Evolutionary conservation across 53 echinoderm and acorn worm species (phyloP), one percentile per base, ranked within the genome.

Genomic region (Henricia sp.): DNA sequence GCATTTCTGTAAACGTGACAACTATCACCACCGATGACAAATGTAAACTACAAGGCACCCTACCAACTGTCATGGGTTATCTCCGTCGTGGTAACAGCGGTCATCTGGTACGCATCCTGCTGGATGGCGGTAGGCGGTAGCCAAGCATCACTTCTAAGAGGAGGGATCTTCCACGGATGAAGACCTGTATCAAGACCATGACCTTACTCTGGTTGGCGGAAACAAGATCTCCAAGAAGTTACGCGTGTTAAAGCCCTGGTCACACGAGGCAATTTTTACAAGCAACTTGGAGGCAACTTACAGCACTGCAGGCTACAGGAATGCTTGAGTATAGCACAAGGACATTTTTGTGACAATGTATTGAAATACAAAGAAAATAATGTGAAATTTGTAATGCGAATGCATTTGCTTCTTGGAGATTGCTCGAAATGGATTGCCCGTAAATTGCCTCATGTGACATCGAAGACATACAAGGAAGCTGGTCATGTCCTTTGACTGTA

Each of bases 41-140:
- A 13, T 28, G 66, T 37, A 63, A 37, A 6, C 63, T 54, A 64
- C 51, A 82, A 14, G 89, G 53, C n/a, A 88, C 84, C 59, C 50
- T 91, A 24, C 92, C 92, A 26, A 92, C 92, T 32, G 85, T 89
- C 13, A 89, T 92, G 89, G 89, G 85, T 0, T 85, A 89, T 55
- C 54, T 92, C 10, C 66, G 59, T 26, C 72, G 64, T 39, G 92
- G 92, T 46, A 85, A 89, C 42, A 32, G 11, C 46, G 73, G 89
- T 0, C 82, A 77, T 13, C 46, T 85, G 25, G 89, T 92, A 26
- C 74, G 86, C 27, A 89, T 92, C 53, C 60, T 92, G 6, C 64
- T 92, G 17, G 89, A 92, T 71, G 77, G 70, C 50, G 91, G n/a
- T n/a, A n/a, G n/a, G 93, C 87, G 19, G 91, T 0, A 91, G 91